Evolutionary conservation across 2,888 invertebrate genomes (phyloP), one percentile per base, ranked within the genome.

Genomic region (Hemistola chrysoprasaria): DNA sequence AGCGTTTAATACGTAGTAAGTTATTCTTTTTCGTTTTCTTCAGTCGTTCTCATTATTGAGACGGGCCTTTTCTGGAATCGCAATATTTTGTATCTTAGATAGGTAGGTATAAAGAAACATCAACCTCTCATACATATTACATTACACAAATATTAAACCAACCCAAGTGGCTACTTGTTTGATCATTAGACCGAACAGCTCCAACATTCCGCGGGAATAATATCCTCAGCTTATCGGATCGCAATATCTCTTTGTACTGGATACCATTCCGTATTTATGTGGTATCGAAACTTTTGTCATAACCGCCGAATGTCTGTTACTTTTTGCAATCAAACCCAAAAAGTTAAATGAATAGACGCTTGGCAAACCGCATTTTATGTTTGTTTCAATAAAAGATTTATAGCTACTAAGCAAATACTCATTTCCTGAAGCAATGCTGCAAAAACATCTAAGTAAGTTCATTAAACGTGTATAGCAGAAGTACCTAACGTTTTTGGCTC

Each of bases 281-380:
- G 35, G 38, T 30, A 44, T 27, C 34, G 10, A 45, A 63, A 61
- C 56, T 63, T 65, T 58, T 40, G 52, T 52, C 52, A 59, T 68
- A 62, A 62, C 50, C 50, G 56, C 42, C 33, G 43, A 52, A 52
- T 45, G 44, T 46, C 52, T 31, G 41, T 44, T 61, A 60, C 56
- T 65, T 66, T 68, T 65, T 62, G 65, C 56, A 63, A 65, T 63
- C 59, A 59, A 37, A 54, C 35, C 50, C 40, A 31, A 44, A 56
- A 61, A 57, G 53, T 63, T 61, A 49, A 59, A 65, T 63, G 52
- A 57, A 51, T 51, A 49, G 51, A 47, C 40, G 37, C 29, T 23
- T 30, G 31, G 33, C 39, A 42, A 40, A 41, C 37, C 48, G 32
- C 35, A 49, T 49, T 52, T 10, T 37, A 21, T 38, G 31, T 47